phyloP scores from a whole-genome alignment of 2,888 invertebrate genomes.

The Zelleria hepariella region DNA sequence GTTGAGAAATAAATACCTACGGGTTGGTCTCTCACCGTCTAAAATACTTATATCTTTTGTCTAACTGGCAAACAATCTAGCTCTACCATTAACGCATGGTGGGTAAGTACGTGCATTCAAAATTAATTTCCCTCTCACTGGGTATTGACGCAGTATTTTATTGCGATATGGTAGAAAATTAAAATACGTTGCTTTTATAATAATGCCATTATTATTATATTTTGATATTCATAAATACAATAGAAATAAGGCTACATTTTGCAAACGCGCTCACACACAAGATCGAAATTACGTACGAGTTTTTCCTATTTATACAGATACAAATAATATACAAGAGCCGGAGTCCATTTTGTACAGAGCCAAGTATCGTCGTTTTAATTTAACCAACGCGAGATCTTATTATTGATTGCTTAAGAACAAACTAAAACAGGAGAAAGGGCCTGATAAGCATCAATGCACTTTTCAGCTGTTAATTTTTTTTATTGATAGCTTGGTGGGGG shows the following conservation, averaged over 20 bases:
- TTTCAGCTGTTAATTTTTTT: neutral
- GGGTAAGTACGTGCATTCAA: too few relatives aligned
- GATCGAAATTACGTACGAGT: constrained; percentile 30
- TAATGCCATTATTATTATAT: neutral
- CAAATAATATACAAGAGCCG: constrained; percentile 9
- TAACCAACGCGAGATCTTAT: constrained; percentile 22
- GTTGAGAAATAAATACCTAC: too few relatives aligned
- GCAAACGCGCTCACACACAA: constrained; percentile 24
- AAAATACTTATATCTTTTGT: too few relatives aligned
- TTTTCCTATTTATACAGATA: constrained; percentile 12
- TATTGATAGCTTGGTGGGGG: neutral
- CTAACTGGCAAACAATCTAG: too few relatives aligned
- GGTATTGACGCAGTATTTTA: too few relatives aligned
- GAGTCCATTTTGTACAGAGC: constrained; percentile 8
- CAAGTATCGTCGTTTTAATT: neutral
- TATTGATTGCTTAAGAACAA: neutral
- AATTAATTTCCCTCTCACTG: too few relatives aligned
- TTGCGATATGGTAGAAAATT: neutral
- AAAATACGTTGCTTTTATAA: neutral
- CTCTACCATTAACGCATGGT: too few relatives aligned
- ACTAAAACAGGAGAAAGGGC: neutral
- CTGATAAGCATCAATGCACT: neutral
- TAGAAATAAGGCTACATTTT: constrained; percentile 26
- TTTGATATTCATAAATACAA: neutral
- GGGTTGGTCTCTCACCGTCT: too few relatives aligned